Conservation (phyloP, 2,888 invertebrate species). For the Malacosoma neustria region DNA sequence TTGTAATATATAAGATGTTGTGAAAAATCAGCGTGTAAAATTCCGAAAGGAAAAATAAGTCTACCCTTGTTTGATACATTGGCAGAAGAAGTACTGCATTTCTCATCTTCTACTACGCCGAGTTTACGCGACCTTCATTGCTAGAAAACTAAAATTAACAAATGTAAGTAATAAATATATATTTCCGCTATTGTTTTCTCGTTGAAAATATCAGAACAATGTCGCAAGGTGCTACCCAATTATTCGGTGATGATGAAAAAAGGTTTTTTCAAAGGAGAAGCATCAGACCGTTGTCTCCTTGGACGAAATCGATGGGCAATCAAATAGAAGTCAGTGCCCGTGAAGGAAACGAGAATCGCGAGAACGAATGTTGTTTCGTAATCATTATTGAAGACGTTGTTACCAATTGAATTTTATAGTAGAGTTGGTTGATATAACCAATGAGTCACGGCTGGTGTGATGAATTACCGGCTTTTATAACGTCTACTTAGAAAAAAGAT, state of each 20-base stretch:
- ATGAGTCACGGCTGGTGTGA: neutral
- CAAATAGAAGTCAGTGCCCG: constrained; percentile 6
- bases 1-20: no score
- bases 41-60: no score
- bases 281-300: constrained; percentile 22
- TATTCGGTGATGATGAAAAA: constrained; percentile 3
- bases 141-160: no score
- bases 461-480: no score
- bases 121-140: no score
- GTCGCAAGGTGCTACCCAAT: neutral
- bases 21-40: no score
- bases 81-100: no score
- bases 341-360: neutral
- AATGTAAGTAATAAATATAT: no score
- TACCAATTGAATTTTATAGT: neutral
- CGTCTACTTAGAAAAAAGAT: no score
- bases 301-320: constrained; percentile 26
- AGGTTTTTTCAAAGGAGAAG: constrained; percentile 6
- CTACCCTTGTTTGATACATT: no score
- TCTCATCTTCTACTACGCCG: no score
- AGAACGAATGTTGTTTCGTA: neutral
- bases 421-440: neutral
- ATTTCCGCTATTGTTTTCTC: neutral
- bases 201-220: neutral
- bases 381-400: neutral